Conservation (phyloP, 1,140 invertebrate genomes). For the Drosophila equinoxialis region DNA sequence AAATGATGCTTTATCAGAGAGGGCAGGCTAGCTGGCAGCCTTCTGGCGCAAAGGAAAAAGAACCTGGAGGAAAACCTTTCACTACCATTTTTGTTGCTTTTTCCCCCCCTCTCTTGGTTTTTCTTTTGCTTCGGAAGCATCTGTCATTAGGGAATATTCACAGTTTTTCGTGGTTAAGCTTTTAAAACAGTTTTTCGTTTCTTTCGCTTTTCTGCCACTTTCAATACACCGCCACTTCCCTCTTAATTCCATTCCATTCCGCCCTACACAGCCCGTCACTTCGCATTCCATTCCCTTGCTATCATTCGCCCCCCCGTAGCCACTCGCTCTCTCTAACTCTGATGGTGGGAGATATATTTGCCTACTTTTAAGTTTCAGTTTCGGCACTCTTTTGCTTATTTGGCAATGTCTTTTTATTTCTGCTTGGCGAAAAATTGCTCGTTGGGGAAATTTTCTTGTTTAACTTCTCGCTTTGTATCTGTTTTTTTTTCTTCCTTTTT, state of each 20-base stretch:
- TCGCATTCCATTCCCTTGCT: no score
- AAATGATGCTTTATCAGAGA: constrained; percentile 12
- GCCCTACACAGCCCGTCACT: no score
- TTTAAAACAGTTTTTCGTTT: constrained; percentile 71
- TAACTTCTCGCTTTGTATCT: constrained; percentile 63
- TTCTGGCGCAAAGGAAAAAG: background rate
- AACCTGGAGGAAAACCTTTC: background rate
- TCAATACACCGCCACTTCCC: background rate
- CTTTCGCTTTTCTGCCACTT: background rate
- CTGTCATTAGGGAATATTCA: constrained; percentile 78
- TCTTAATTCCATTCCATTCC: no score
- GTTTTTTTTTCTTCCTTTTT: constrained; percentile 19
- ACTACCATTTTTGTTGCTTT: background rate
- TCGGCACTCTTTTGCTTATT: constrained; percentile 53
- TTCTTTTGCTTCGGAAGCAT: constrained; percentile 18
- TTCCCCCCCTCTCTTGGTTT: constrained; percentile 4
- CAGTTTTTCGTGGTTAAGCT: constrained; percentile 77
- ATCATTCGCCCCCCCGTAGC: background rate
- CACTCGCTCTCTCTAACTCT: constrained; percentile 21
- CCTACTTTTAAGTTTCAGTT: constrained; percentile 56
- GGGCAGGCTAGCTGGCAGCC: background rate
- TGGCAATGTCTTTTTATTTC: constrained; percentile 39
- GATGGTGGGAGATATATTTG: constrained; percentile 12
- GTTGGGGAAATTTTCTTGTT: constrained; percentile 75
- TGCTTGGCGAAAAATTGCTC: constrained; percentile 54